Evolutionary conservation across 2,797 vertebrate genomes (phyloP).

Genomic region (Darevskia nairensis): DNA sequence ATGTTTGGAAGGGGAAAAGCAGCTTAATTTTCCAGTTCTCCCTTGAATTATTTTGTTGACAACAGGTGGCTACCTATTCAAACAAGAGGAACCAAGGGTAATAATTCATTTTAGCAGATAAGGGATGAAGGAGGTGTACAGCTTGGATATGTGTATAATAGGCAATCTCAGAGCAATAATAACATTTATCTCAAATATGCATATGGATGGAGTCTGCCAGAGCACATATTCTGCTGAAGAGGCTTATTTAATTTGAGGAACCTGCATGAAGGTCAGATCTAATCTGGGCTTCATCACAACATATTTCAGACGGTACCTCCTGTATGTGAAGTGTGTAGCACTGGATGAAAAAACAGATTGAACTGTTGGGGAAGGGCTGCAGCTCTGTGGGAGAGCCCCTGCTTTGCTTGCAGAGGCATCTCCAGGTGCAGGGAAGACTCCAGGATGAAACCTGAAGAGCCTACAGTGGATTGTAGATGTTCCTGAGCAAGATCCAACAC

Average conservation of each 20-base stretch:
- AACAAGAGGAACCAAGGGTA: not conserved
- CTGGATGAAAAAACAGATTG: slow-evolving; percentile 23
- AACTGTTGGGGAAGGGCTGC: not conserved
- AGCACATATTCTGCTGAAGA: not conserved
- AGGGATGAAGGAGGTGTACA: not conserved
- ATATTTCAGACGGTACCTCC: slow-evolving; percentile 4
- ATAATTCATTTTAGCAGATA: not conserved
- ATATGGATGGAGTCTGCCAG: not conserved
- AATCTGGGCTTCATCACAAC: slow-evolving; percentile 22
- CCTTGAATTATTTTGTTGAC: not conserved
- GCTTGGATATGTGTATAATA: slow-evolving; percentile 10
- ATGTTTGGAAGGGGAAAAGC: not conserved
- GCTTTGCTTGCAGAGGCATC: not conserved
- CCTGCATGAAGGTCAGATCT: slow-evolving; percentile 9
- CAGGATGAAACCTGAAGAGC: not conserved
- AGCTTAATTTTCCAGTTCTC: not conserved
- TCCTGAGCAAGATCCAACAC: too few relatives aligned
- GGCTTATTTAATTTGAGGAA: slow-evolving; percentile 28
- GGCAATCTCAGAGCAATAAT: slow-evolving; percentile 23
- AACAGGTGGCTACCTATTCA: slow-evolving; percentile 2
- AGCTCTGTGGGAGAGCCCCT: not conserved
- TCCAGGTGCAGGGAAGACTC: not conserved
- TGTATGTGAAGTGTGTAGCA: not conserved
- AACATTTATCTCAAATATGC: not conserved
- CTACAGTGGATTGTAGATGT: too few relatives aligned